Evolutionary conservation across 2,113 vertebrate species (phyloP).

Genomic region (Nibea coibor): DNA sequence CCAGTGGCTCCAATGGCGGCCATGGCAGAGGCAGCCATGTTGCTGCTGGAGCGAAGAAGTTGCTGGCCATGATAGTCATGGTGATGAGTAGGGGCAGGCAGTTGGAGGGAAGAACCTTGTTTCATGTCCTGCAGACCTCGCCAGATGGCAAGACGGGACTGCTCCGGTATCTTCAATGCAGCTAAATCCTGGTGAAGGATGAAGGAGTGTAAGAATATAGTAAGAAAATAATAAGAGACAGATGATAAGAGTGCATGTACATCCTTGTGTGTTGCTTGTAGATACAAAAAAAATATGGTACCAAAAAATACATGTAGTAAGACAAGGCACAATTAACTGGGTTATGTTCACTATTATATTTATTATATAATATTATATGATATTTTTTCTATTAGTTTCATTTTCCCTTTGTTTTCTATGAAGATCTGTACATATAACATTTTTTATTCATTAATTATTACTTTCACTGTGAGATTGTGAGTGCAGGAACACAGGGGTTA

Average conservation of each 20-base stretch:
- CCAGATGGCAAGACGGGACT: conserved; percentile 95
- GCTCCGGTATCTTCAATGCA: conserved; percentile 96
- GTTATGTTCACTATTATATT: neutral
- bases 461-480: conserved; percentile 2
- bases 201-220: neutral
- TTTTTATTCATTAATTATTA: neutral
- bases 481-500: conserved; percentile 77
- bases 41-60: conserved; percentile 93
- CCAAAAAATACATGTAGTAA: neutral
- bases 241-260: neutral
- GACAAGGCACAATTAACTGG: neutral
- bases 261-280: conserved; percentile 5
- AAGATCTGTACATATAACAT: neutral
- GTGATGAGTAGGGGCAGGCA: conserved; percentile 69
- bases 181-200: conserved; percentile 88
- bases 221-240: neutral
- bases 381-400: neutral
- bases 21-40: conserved; percentile 86
- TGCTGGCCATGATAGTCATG: conserved; percentile 89
- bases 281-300: neutral
- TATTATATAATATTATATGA: too few relatives aligned
- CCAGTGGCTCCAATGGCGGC: conserved; percentile 89
- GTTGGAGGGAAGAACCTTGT: conserved; percentile 84
- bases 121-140: conserved; percentile 96
- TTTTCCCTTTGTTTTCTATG: neutral